Evolutionary conservation across 2,888 invertebrate species (phyloP).

Genomic region (Cheilosia impressa): DNA sequence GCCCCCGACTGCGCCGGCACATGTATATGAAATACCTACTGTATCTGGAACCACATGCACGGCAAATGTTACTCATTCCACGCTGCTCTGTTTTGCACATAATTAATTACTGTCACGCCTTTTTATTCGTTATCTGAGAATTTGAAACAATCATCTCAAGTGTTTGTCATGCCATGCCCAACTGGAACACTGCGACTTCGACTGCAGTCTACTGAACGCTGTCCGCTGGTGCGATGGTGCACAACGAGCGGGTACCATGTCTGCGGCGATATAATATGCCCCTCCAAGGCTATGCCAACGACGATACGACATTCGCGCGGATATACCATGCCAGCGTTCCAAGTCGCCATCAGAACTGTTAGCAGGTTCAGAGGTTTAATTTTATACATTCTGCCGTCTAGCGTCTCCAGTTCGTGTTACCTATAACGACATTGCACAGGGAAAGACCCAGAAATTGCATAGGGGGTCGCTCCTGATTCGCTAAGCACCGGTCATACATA

Average conservation of each 20-base stretch:
- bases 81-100: constrained; percentile 78
- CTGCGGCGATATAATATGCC: constrained; percentile 16
- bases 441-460: constrained; percentile 32
- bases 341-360: constrained; percentile 2
- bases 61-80: constrained; percentile 72
- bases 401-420: constrained; percentile 8
- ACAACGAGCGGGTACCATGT: constrained; percentile 39
- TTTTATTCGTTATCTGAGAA: constrained; percentile 79
- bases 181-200: constrained; percentile 23
- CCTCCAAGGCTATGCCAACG: constrained; percentile 39
- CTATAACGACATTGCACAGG: background rate
- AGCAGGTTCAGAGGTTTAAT: constrained; percentile 51
- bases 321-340: background rate
- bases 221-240: constrained; percentile 23
- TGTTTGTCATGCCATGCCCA: constrained; percentile 77
- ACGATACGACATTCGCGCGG: background rate
- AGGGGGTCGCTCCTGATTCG: constrained; percentile 58
- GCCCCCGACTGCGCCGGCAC: constrained; percentile 10
- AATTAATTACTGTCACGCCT: constrained; percentile 84
- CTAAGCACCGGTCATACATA: constrained; percentile 60
- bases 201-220: constrained; percentile 20
- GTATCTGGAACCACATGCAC: constrained; percentile 66
- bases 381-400: constrained; percentile 49
- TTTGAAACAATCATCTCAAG: constrained; percentile 82
- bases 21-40: background rate